A percentile compares a stretch with the other conserved stretches of the same genome.
These are phyloP conservation scores for Drosophila phalerata DNA, from an alignment of 2,888 invertebrate genomes.

Conservation along the genomic window DNA sequence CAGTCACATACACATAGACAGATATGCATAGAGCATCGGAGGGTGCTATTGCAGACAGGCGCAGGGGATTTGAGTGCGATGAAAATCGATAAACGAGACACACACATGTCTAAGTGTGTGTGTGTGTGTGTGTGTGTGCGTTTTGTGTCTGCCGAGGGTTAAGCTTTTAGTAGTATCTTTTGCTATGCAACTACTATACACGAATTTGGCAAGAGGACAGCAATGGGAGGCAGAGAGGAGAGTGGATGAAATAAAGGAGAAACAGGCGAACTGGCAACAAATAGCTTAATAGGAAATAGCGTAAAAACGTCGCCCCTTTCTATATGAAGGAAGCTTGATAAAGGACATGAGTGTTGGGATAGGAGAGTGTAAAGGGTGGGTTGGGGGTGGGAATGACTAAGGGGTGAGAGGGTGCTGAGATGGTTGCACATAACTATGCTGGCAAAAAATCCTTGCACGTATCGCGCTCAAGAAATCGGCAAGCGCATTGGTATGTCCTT, in stretches of 20 bases:
- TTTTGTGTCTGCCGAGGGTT: constrained; percentile 54
- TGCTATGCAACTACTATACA: constrained; percentile 71
- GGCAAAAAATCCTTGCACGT: constrained; percentile 75
- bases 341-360: constrained; percentile 29
- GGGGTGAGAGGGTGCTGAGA: not conserved
- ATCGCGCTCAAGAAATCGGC: constrained; percentile 77
- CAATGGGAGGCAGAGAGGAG: constrained; percentile 12
- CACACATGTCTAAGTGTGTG: constrained; percentile 19
- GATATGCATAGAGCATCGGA: constrained; percentile 14
- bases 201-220: constrained; percentile 66
- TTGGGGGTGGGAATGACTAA: not conserved
- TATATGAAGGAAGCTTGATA: constrained; percentile 34
- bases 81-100: constrained; percentile 73
- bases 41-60: constrained; percentile 61
- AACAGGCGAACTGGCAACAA: constrained; percentile 59
- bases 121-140: constrained; percentile 27
- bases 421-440: constrained; percentile 38
- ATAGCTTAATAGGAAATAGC: constrained; percentile 81
- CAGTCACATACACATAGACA: constrained; percentile 27
- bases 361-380: not conserved
- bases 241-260: constrained; percentile 10
- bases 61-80: constrained; percentile 37
- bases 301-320: constrained; percentile 61
- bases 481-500: constrained; percentile 77
- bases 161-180: constrained; percentile 79